These are phyloP conservation scores for Cladorhizidae sp. DNA, from an alignment of 37 sponge, comb jelly and placozoan genomes.

Conservation along the genomic window DNA sequence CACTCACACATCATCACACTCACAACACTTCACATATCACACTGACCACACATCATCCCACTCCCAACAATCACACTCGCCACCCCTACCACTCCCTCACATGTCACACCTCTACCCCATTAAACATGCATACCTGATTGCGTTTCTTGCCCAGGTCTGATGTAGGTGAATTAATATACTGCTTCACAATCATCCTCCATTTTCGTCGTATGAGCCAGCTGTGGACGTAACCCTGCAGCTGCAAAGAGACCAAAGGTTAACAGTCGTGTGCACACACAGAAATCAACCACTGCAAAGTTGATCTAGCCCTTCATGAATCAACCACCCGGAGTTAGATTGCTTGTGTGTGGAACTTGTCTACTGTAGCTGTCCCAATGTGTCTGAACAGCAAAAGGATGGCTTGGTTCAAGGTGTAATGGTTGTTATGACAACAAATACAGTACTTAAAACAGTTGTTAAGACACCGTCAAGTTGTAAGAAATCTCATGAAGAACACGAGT, in stretches of 20 bases:
- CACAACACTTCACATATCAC: neutral
- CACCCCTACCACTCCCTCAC: neutral
- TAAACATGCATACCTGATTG: conserved; percentile 39
- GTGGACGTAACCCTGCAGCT: conserved; percentile 54
- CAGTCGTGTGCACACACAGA: too few species aligned
- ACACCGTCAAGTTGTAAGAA: too few species aligned
- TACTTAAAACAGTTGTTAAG: too few species aligned
- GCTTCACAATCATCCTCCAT: conserved; percentile 45
- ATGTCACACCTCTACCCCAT: neutral
- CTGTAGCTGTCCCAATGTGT: too few species aligned
- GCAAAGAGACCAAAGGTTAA: neutral
- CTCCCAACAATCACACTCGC: neutral
- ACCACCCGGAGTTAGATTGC: too few species aligned
- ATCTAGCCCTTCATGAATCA: too few species aligned
- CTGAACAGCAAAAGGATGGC: too few species aligned
- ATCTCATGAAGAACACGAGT: too few species aligned
- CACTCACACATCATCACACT: neutral
- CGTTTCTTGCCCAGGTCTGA: conserved; percentile 49
- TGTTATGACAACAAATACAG: too few species aligned
- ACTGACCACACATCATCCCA: neutral
- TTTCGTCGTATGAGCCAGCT: conserved; percentile 50
- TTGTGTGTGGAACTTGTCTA: too few species aligned
- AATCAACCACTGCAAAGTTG: too few species aligned
- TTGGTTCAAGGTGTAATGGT: too few species aligned
- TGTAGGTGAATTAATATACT: conserved; percentile 50